Base-by-base conservation (phyloP, 2,797 vertebrate genomes). In the Antrozous pallidus region DNA sequence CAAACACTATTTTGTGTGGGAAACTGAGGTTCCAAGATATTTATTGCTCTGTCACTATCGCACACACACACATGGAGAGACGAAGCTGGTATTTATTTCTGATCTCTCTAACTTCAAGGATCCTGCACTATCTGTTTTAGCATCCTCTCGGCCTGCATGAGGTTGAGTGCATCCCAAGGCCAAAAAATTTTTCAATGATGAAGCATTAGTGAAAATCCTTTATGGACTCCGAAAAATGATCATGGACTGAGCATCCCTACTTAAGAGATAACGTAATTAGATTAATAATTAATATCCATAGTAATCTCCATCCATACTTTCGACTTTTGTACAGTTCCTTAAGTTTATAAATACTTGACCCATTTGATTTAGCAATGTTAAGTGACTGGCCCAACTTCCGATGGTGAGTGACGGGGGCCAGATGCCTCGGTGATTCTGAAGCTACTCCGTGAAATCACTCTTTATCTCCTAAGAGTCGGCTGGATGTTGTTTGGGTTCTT, bases 131-230 rank as follows among this genome's bases (percentile, higher is more conserved):
- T 40, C 61, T 71, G 49, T 42, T 91, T 93, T 40, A 87, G 18
- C 36, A 24, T 78, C 56, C 61, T 80, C 77, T 91, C 65, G 84
- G 33, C 31, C 54, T 95, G 5, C 22, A 40, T 70, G n/a, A 84
- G 38, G 36, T 10, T 56, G n/a, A 75, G 7, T 94, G 92, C 36
- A 92, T 96, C 94, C 81, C n/a, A 88, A 61, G 80, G 7, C 40
- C 74, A 67, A 45, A 77, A 92, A 90, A 56, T 36, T 24, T 56
- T 54, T 28, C 71, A 93, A 47, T 84, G 36, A 77, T 54, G 73
- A 63, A 73, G 22, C 18, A 94, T 84, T 77, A 70, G 42, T 84
- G 84, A 93, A 96, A 93, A 84, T 82, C 38, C 56, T 90, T 88
- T 85, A 88, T 92, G 61, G 90, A 12, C 42, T 88, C 42, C 51